Percentiles rank a stretch among this genome's conserved stretches.
Evolutionary conservation across 2,888 invertebrate species (phyloP).

Genomic region (Neocrepidodera transversa): DNA sequence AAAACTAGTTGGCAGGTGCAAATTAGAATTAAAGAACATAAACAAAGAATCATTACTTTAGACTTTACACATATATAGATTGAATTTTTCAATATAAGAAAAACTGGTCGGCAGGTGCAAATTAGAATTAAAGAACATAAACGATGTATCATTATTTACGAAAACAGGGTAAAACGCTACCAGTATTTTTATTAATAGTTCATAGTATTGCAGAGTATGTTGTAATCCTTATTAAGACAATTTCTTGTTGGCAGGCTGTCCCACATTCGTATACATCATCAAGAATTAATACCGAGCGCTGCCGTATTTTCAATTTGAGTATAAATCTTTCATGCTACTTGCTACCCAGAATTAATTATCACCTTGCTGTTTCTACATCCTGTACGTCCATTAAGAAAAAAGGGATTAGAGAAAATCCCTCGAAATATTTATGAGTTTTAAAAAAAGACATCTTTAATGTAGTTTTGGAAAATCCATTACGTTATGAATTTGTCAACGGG

Average conservation of each 20-base stretch:
- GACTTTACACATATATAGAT: too few relatives aligned
- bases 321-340: slow-evolving; percentile 51
- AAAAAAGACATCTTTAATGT: slow-evolving; percentile 27
- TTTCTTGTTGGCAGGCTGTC: slow-evolving; percentile 14
- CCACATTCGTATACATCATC: slow-evolving; percentile 54
- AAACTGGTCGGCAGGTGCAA: too few relatives aligned
- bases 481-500: slow-evolving; percentile 16
- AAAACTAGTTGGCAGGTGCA: too few relatives aligned
- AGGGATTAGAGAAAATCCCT: slow-evolving; percentile 32
- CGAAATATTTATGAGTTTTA: slow-evolving; percentile 28
- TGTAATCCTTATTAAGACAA: too few relatives aligned
- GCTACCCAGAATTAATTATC: slow-evolving; percentile 53
- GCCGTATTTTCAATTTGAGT: slow-evolving; percentile 52
- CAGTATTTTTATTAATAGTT: too few relatives aligned
- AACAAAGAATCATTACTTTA: too few relatives aligned
- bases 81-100: too few relatives aligned
- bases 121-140: too few relatives aligned
- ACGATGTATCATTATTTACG: too few relatives aligned
- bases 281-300: slow-evolving; percentile 54
- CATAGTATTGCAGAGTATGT: too few relatives aligned
- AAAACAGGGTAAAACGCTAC: too few relatives aligned
- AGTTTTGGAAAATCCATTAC: slow-evolving; percentile 23
- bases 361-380: slow-evolving; percentile 43
- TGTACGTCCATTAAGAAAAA: slow-evolving; percentile 39
- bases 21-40: too few relatives aligned